These are phyloP conservation scores for Tetranychus cinnabarinus DNA, from an alignment of 1,140 invertebrate species.

Conservation along the genomic window DNA sequence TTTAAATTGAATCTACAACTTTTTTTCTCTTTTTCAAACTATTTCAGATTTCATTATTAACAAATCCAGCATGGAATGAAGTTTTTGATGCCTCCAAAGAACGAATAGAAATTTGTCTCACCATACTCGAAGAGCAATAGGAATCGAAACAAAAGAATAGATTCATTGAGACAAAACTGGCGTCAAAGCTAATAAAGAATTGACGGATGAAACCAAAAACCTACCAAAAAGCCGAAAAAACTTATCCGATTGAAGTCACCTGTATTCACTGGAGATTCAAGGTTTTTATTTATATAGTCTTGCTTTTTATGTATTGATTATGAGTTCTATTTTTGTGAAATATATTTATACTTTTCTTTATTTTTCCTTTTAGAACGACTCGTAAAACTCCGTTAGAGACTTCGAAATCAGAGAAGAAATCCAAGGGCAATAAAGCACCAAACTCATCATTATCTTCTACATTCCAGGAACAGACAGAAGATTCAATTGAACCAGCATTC, in stretches of 20 bases:
- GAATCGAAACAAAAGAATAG: conserved; percentile 43
- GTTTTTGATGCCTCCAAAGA: conserved; percentile 58
- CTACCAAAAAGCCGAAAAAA: not conserved
- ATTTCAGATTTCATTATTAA: conserved; percentile 48
- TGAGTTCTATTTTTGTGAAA: not conserved
- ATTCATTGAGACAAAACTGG: conserved; percentile 33
- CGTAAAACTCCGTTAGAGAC: not conserved
- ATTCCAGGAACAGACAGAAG: not conserved
- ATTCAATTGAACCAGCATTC: not conserved
- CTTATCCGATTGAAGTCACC: not conserved
- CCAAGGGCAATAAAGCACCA: not conserved
- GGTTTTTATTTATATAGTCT: not conserved
- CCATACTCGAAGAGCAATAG: conserved; percentile 49
- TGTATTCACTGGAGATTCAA: not conserved
- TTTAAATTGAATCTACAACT: conserved; percentile 5
- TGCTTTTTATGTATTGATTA: not conserved
- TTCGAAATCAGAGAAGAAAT: not conserved
- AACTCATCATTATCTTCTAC: not conserved
- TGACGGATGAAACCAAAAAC: not conserved
- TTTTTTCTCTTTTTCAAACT: not conserved
- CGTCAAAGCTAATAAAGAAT: no score
- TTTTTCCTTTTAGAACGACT: not conserved
- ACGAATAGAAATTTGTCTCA: conserved; percentile 56
- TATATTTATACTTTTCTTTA: not conserved
- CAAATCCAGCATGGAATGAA: conserved; percentile 62